Base-by-base conservation (phyloP, 2,113 vertebrate species). In the Nycticryphes semicollaris region DNA sequence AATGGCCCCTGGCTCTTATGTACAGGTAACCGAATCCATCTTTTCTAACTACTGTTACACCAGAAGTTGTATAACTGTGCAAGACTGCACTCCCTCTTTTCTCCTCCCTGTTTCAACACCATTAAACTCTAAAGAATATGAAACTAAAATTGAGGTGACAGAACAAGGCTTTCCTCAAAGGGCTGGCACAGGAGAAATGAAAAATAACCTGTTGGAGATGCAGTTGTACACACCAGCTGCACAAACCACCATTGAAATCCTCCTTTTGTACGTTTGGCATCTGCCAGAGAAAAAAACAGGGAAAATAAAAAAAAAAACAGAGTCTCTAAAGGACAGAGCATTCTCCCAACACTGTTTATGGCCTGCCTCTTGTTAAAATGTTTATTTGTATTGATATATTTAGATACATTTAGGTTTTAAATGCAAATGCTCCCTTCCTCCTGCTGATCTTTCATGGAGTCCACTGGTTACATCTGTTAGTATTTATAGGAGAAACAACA, bases 401-500 rank as follows among this genome's bases (percentile, higher is more conserved):
- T 90, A 97, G 94, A 86, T 27, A n/a, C n/a, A n/a, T n/a, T n/a
- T n/a, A 33, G 57, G 27, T 35, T 94, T 85, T 68, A 90, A 93
- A 95, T 69, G 66, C 57, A 91, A 94, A 97, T 37, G 51, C 60
- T 93, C 89, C 78, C 21, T 83, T 77, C 69, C 75, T 91, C 78
- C 51, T 53, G 63, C 47, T 4, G 9, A 9, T 68, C 84, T 80
- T 93, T 64, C 79, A 83, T 15, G 35, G 62, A 92, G 64, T 72
- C 90, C 78, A 31, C 90, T 57, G 75, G 75, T 74, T 93, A 93
- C 96, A 97, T 96, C 95, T 97, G 97, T 64, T 96, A 94, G 95
- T 72, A 88, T 90, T 97, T 97, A 96, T 67, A 84, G 1, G 8
- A 92, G 95, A 80, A 96, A 95, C 62, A 95, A 89, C 84, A 94